Percentiles rank a stretch among this genome's conserved stretches.
phyloP scores from a whole-genome alignment of 2,888 invertebrate species.

The Drosophila buzzatii region DNA sequence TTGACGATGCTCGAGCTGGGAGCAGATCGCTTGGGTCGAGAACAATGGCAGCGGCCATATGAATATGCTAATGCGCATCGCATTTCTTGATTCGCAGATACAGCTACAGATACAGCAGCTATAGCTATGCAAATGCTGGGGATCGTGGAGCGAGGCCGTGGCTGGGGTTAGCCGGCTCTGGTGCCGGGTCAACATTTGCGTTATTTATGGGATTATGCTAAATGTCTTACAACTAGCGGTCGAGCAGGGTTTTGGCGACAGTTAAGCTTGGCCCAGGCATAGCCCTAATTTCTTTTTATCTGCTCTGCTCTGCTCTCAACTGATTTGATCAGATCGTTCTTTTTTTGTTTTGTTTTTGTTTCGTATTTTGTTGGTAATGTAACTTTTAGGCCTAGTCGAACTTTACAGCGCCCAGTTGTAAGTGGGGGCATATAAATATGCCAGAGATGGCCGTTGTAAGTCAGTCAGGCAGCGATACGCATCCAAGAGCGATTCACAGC shows the following conservation, averaged over 20 bases:
- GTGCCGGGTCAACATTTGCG: conserved; percentile 45
- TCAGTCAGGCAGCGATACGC: conserved; percentile 69
- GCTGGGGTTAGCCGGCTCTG: conserved; percentile 54
- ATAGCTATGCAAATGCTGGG: conserved; percentile 48
- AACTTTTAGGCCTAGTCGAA: conserved; percentile 19
- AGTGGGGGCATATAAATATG: conserved; percentile 69
- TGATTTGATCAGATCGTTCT: neutral
- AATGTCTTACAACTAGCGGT: conserved; percentile 54
- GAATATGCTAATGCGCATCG: conserved; percentile 67
- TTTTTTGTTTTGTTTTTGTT: neutral
- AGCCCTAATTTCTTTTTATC: conserved; percentile 13
- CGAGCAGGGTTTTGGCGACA: conserved; percentile 2
- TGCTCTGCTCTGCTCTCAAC: conserved; percentile 12
- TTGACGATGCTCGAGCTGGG: conserved; percentile 22
- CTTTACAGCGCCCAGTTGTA: conserved; percentile 33
- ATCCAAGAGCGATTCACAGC: conserved; percentile 46
- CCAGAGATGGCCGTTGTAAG: conserved; percentile 47
- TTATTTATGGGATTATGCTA: conserved; percentile 76
- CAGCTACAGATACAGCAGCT: neutral
- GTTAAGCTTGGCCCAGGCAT: neutral
- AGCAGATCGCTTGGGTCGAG: conserved; percentile 14
- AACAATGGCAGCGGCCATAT: conserved; percentile 45
- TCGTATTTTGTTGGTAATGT: conserved; percentile 22
- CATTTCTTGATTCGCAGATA: conserved; percentile 38
- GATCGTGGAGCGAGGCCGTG: neutral